Evolutionary conservation across 2,113 vertebrate species (phyloP).

Genomic region (Brachyhypopomus gauderio): DNA sequence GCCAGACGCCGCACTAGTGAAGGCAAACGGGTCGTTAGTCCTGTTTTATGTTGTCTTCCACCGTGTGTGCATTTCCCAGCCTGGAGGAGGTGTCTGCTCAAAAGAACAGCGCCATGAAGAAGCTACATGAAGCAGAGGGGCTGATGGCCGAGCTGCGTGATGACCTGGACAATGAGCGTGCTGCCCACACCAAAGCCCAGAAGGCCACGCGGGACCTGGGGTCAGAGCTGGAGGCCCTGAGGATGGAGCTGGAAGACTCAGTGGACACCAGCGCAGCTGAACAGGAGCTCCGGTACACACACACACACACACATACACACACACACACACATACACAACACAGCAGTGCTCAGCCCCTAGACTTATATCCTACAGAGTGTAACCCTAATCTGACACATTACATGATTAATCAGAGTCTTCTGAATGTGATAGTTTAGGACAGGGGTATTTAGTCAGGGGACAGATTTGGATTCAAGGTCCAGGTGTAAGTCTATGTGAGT

Average conservation of each 20-base stretch:
- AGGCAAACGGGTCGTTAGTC: too few relatives aligned
- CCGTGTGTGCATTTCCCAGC: slow-evolving; percentile 62
- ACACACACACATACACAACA: too few relatives aligned
- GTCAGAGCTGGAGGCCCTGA: slow-evolving; percentile 90
- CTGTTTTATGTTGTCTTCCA: not conserved
- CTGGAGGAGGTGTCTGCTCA: slow-evolving; percentile 87
- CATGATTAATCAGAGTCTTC: too few relatives aligned
- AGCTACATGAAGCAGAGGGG: slow-evolving; percentile 87
- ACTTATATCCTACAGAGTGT: too few relatives aligned
- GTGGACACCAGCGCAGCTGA: slow-evolving; percentile 90
- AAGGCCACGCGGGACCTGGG: slow-evolving; percentile 87
- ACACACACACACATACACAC: slow-evolving; percentile 51
- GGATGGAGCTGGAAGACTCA: slow-evolving; percentile 92
- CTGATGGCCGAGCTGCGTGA: slow-evolving; percentile 89
- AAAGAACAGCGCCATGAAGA: slow-evolving; percentile 84
- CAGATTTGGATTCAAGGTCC: too few relatives aligned
- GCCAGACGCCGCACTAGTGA: too few relatives aligned
- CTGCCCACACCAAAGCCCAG: slow-evolving; percentile 85
- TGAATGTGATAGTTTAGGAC: too few relatives aligned
- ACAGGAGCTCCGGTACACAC: slow-evolving; percentile 87
- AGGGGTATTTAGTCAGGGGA: too few relatives aligned
- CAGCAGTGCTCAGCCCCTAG: too few relatives aligned
- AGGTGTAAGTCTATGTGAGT: too few relatives aligned
- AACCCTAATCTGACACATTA: too few relatives aligned
- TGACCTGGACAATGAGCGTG: slow-evolving; percentile 85